Evolutionary conservation across 1,140 invertebrate genomes (phyloP), one percentile per base, ranked within the genome.

Genomic region (Holotrichia oblita): DNA sequence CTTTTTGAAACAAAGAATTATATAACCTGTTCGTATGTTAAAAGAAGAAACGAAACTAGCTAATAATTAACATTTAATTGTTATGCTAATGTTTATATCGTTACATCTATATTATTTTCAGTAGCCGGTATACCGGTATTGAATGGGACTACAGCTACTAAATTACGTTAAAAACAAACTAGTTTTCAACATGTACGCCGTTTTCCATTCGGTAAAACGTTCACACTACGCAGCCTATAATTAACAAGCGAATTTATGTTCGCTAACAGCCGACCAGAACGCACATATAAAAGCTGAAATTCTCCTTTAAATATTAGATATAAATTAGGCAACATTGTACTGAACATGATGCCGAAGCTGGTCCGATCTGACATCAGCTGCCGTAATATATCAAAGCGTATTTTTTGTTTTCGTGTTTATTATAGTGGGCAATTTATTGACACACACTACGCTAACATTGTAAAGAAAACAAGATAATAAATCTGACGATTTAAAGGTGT

Each of bases 151-250:
- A 14, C 14, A 17, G 48, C 48, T 55, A 55, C 48, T 55, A 55
- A 55, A 55, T 55, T 55, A 55, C 48, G 48, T 55, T 22, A 69
- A 69, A 69, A 69, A 69, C 61, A 69, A 69, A 69, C 61, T 69
- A 69, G 61, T 69, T 69, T 69, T 69, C 61, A 69, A 27, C 61
- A 55, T 55, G 48, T 55, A 55, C 48, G 22, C 12, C 27, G 61
- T 69, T 27, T 69, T 22, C 61, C 61, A 27, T 34, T 69, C 22
- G 17, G 22, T 10, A 69, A 69, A 69, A 69, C 61, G 61, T 69
- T 69, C 61, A 69, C 61, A 69, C 61, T 34, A 22, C 22, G 22
- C 27, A 69, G 27, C 61, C 61, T 34, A 34, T 69, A 69, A 69
- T 69, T 69, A 69, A 34, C 17, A 17, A 20, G 27, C 61, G 61